Base-by-base conservation (phyloP, 2,797 vertebrate genomes). In the Decapterus maruadsi region DNA sequence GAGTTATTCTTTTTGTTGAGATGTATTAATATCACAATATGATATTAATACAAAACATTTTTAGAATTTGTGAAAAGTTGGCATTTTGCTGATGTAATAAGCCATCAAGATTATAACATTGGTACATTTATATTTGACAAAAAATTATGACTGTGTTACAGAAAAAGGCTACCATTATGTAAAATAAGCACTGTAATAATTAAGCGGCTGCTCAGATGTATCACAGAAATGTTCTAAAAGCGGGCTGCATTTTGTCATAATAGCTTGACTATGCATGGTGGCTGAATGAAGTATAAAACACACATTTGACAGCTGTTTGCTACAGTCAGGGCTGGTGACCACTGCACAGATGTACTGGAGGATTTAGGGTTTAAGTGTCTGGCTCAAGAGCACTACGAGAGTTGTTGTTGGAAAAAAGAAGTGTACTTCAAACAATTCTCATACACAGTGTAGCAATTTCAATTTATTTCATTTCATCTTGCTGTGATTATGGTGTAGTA, bases 381-480 rank as follows among this genome's bases (percentile, higher is more conserved):
- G 77, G 61, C 34, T 77, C 50, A 46, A 69, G 51, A 58, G 67
- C 45, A 66, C 26, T 50, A 9, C 53, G 40, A 56, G 45, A 17
- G 61, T 8, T 64, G 46, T 34, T 57, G 12, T 43, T 48, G n/a
- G 10, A 57, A 55, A 66, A 68, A 9, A 6, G 2, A 64, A 68
- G 53, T 48, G 61, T 42, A 43, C 81, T 85, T 66, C 22, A 66
- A 26, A 59, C 43, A 51, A 53, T 48, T 54, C 45, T 62, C 12
- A 56, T 17, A 6, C 31, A 48, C n/a, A 56, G 16, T 68, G 51
- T 22, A 8, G 36, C 8, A 68, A 64, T 58, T 77, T 51, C 22
- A 60, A 12, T 7, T 62, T 22, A 57, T 56, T 36, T 40, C 29
- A 29, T 46, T 22, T 77, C 16, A 68, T 59, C 20, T 67, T 46